Evolutionary conservation across 2,113 vertebrate genomes (phyloP).

Genomic region (Tachuris rubrigastra): DNA sequence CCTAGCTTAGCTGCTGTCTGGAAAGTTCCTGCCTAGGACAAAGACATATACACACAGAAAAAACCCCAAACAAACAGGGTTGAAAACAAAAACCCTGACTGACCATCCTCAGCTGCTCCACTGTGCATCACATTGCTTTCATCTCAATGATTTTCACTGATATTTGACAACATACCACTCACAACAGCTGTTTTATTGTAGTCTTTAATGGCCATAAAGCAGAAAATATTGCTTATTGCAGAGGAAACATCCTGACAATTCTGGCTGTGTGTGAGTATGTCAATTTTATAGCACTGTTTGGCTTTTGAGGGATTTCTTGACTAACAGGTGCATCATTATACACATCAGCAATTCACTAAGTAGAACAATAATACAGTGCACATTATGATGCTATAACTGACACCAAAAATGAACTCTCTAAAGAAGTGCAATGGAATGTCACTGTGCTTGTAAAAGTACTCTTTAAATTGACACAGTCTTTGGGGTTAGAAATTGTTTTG

Average conservation of each 20-base stretch:
- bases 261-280: not conserved
- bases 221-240: conserved; percentile 68
- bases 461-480: conserved; percentile 4
- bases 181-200: conserved; percentile 68
- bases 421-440: conserved; percentile 31
- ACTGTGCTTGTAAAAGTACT: conserved; percentile 20
- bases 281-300: conserved; percentile 41
- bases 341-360: conserved; percentile 58
- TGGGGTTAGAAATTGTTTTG: not conserved
- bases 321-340: conserved; percentile 69
- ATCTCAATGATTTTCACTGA: conserved; percentile 22
- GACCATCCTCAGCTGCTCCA: not conserved
- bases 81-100: conserved; percentile 24
- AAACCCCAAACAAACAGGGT: not conserved
- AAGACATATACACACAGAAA: not conserved
- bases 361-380: conserved; percentile 25
- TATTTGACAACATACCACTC: conserved; percentile 51
- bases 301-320: conserved; percentile 66
- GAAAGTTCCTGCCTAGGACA: conserved; percentile 19
- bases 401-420: conserved; percentile 58
- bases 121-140: not conserved
- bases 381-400: conserved; percentile 30
- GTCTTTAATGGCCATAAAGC: conserved; percentile 59
- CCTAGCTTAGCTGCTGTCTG: not conserved
- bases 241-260: conserved; percentile 38